Base-by-base conservation (phyloP, 1,140 invertebrate species). In the Phymorhynchus buccinoides region DNA sequence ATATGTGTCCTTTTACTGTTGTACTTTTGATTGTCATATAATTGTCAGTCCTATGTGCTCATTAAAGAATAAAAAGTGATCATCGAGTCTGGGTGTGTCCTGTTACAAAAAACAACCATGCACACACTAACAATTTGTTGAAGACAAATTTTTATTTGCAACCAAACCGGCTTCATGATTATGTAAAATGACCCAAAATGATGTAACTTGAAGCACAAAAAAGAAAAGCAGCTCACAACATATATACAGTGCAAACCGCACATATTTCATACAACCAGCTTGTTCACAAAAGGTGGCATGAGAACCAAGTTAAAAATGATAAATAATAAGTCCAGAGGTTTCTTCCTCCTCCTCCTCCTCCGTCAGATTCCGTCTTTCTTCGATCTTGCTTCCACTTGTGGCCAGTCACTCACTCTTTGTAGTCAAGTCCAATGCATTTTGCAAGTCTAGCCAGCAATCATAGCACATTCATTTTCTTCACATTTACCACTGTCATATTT, bases 201-300 rank as follows among this genome's bases (percentile, higher is more conserved):
- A 62, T 27, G 22, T 62, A 62, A 16, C 56, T 22, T 62, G n/a
- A 18, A 62, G 56, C 56, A 62, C 56, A 62, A 62, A 52, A 62
- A 62, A n/a, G n/a, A n/a, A n/a, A n/a, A n/a, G n/a, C n/a, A n/a
- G 56, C 56, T 62, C 56, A 62, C 56, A 62, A 62, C 56, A 62
- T 62, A 62, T 62, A 62, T 62, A 62, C 56, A 62, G 56, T 62
- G 56, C 22, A 27, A 62, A 62, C 18, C 44, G 18, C 44, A 48
- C 6, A 18, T 9, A 62, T 62, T 62, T 14, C 56, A 27, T 27
- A 62, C 22, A 27, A 62, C 56, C 22, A 2, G n/a, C 56, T 62
- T 52, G 12, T 52, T 9, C 22, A 27, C 56, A 62, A 16, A 62
- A 22, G n/a, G 18, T 27, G n/a, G 56, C 1, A 62, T 62, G 56